Percentiles rank a stretch among this genome's conserved stretches.
Conservation (phyloP, 2,113 vertebrate species). For the Rhinichthys klamathensis region DNA sequence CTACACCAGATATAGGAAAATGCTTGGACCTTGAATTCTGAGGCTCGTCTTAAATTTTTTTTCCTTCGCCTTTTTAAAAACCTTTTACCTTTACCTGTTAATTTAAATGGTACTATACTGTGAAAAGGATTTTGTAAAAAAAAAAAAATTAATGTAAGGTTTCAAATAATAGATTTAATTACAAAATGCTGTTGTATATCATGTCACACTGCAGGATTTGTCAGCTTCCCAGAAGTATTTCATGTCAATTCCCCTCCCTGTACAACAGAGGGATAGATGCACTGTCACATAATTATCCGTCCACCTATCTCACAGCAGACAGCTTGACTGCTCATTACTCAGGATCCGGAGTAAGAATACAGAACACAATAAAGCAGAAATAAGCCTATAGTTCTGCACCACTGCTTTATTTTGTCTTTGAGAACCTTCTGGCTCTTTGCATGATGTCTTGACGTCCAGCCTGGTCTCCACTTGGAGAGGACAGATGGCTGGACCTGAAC, state of each 20-base stretch:
- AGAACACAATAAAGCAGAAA: background rate
- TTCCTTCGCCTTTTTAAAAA: background rate
- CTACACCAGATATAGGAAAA: background rate
- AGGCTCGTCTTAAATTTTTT: background rate
- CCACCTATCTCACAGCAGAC: constrained; percentile 19
- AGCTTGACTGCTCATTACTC: constrained; percentile 36
- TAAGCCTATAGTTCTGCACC: constrained; percentile 24
- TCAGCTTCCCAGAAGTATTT: constrained; percentile 13
- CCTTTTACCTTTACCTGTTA: background rate
- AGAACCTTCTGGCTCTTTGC: background rate
- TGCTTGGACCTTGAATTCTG: background rate
- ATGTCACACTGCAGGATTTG: constrained; percentile 20
- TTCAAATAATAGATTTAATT: constrained; percentile 10
- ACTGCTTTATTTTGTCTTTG: background rate
- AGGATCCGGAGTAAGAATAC: background rate
- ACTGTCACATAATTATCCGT: constrained; percentile 10
- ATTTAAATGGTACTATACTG: background rate
- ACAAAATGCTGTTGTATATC: constrained; percentile 11
- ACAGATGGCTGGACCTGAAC: constrained; percentile 1
- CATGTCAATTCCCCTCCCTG: background rate
- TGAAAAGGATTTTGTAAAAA: background rate
- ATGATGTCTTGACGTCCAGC: background rate
- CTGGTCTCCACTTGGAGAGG: background rate
- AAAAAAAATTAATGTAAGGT: background rate
- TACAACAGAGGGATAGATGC: constrained; percentile 9